These are phyloP conservation scores for Piscicola geometra DNA, from an alignment of 2,888 invertebrate genomes.

Conservation along the genomic window DNA sequence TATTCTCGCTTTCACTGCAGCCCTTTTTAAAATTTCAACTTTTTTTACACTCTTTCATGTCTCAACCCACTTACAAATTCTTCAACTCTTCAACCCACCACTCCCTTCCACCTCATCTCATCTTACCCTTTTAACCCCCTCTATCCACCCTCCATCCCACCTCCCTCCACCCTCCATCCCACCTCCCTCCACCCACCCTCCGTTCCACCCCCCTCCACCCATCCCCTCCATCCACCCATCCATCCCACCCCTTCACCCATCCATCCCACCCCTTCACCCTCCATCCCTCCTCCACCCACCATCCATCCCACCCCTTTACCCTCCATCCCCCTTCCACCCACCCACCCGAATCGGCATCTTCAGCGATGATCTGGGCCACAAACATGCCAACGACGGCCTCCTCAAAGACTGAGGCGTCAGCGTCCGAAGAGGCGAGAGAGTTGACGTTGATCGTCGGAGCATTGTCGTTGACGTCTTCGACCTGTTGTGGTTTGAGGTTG, in stretches of 20 bases:
- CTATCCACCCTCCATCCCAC: too few species aligned
- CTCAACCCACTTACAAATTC: too few species aligned
- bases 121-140: too few species aligned
- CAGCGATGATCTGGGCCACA: conserved; percentile 38
- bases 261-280: too few species aligned
- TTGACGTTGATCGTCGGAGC: conserved; percentile 41
- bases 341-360: conserved; percentile 39
- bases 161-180: background rate
- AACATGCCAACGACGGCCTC: conserved; percentile 35
- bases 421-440: conserved; percentile 34
- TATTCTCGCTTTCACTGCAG: too few species aligned
- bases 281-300: too few species aligned
- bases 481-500: background rate
- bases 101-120: too few species aligned
- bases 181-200: background rate
- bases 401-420: conserved; percentile 38
- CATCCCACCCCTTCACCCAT: background rate
- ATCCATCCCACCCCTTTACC: too few species aligned
- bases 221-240: background rate
- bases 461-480: conserved; percentile 42
- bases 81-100: too few species aligned
- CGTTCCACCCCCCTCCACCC: background rate
- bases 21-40: too few species aligned
- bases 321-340: too few species aligned
- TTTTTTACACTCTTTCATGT: too few species aligned